Percentiles rank a stretch among this genome's conserved stretches.
phyloP scores from a whole-genome alignment of 2,113 vertebrate genomes.

The Phyllostomus discolor region DNA sequence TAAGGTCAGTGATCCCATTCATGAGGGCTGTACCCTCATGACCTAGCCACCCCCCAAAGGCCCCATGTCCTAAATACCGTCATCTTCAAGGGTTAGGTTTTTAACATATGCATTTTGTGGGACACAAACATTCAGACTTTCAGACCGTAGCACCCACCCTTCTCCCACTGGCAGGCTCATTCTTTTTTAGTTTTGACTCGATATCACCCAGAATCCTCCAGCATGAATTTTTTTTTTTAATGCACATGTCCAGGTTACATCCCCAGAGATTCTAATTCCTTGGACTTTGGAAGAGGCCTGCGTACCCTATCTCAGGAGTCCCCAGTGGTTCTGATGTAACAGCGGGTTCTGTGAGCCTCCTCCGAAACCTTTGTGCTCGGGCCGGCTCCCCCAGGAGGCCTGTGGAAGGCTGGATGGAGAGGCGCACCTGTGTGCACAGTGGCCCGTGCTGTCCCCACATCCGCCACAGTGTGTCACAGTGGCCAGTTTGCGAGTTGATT shows the following conservation, averaged over 20 bases:
- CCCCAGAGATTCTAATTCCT: not conserved
- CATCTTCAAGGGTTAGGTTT: not conserved
- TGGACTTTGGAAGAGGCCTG: not conserved
- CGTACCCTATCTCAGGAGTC: not conserved
- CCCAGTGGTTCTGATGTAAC: not conserved
- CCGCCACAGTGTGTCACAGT: accelerated
- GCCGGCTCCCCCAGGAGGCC: not conserved
- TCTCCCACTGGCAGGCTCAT: not conserved
- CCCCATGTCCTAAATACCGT: not conserved
- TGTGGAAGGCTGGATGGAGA: not conserved
- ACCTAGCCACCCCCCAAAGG: not conserved
- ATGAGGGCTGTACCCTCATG: not conserved
- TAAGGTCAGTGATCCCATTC: not conserved
- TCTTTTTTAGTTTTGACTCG: not conserved
- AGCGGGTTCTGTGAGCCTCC: not conserved
- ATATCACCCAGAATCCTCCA: not conserved
- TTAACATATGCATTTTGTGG: not conserved
- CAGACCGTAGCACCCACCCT: not conserved
- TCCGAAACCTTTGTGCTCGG: not conserved
- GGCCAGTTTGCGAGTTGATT: not conserved
- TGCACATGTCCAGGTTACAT: not conserved
- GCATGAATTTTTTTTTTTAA: not conserved
- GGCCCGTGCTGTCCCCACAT: too few relatives aligned
- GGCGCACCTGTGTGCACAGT: not conserved
- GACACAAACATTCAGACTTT: not conserved